phyloP scores from a whole-genome alignment of 2,888 invertebrate genomes.

The Hydrotaea cyrtoneurina region DNA sequence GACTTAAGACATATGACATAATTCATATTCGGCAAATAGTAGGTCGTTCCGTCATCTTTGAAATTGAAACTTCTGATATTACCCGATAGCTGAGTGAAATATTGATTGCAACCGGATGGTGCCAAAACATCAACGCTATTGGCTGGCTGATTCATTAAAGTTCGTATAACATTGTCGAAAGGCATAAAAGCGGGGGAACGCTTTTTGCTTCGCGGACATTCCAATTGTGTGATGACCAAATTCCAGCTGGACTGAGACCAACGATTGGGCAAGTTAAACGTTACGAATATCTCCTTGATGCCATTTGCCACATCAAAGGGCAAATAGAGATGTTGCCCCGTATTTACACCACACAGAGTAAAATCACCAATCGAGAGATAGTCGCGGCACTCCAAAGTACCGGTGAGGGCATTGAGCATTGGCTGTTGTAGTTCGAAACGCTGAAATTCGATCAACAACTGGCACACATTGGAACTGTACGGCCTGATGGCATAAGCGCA shows the following conservation, averaged over 20 bases:
- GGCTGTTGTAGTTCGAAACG: conserved; percentile 75
- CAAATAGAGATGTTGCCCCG: conserved; percentile 83
- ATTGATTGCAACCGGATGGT: conserved; percentile 86
- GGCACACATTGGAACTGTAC: conserved; percentile 76
- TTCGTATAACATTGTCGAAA: conserved; percentile 65
- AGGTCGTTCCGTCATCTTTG: conserved; percentile 81
- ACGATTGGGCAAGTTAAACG: conserved; percentile 80
- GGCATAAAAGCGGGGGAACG: conserved; percentile 20
- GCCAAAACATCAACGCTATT: conserved; percentile 79
- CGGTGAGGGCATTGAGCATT: conserved; percentile 53
- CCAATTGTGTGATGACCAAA: conserved; percentile 84
- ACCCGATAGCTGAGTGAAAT: conserved; percentile 83
- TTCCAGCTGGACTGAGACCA: conserved; percentile 81
- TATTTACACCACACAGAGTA: conserved; percentile 84
- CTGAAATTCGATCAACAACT: conserved; percentile 77
- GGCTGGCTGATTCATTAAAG: conserved; percentile 69
- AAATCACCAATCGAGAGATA: conserved; percentile 73
- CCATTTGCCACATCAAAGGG: conserved; percentile 77
- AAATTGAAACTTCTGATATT: conserved; percentile 84
- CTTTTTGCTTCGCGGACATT: conserved; percentile 79
- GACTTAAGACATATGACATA: conserved; percentile 86
- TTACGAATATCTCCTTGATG: conserved; percentile 79
- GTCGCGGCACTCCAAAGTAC: conserved; percentile 72
- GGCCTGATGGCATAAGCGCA: conserved; percentile 77
- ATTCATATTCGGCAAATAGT: conserved; percentile 82